Evolutionary conservation across 2,797 vertebrate species (phyloP).

Genomic region (Neosilurus hyrtlii): DNA sequence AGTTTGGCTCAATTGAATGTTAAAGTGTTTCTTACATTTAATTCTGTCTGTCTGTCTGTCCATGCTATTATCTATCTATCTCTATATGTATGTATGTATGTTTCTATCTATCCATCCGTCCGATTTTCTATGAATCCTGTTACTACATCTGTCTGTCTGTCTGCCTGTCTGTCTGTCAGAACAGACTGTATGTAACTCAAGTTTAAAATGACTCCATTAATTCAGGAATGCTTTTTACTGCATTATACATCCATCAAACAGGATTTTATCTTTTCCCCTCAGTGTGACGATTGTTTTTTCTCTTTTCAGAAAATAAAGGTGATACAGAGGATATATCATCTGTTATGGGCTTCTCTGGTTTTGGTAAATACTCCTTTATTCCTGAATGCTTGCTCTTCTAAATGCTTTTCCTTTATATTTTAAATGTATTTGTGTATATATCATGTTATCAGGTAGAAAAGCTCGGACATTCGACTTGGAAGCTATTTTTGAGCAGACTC

Average conservation of each 20-base stretch:
- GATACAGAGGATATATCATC: conserved; percentile 69
- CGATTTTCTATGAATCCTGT: no score
- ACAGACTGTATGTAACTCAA: background rate
- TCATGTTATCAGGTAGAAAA: conserved; percentile 81
- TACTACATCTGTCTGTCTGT: background rate
- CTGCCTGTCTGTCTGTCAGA: background rate
- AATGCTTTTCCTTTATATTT: background rate
- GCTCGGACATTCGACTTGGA: conserved; percentile 94
- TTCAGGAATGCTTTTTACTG: background rate
- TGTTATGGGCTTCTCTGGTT: conserved; percentile 79
- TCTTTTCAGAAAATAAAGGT: conserved; percentile 44
- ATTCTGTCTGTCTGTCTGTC: background rate
- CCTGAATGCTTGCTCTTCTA: no score
- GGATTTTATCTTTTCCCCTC: background rate
- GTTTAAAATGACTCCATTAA: background rate
- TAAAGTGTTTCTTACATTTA: background rate
- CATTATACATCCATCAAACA: background rate
- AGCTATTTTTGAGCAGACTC: conserved; percentile 95
- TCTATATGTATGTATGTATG: no score
- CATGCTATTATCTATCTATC: no score
- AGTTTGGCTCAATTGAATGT: background rate
- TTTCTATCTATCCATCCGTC: no score
- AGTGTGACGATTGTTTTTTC: background rate
- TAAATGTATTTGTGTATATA: background rate
- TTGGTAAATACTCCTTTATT: conserved; percentile 65